These are phyloP conservation scores for Cavia porcellus DNA, from an alignment of 2,113 vertebrate genomes.

Conservation along the genomic window DNA sequence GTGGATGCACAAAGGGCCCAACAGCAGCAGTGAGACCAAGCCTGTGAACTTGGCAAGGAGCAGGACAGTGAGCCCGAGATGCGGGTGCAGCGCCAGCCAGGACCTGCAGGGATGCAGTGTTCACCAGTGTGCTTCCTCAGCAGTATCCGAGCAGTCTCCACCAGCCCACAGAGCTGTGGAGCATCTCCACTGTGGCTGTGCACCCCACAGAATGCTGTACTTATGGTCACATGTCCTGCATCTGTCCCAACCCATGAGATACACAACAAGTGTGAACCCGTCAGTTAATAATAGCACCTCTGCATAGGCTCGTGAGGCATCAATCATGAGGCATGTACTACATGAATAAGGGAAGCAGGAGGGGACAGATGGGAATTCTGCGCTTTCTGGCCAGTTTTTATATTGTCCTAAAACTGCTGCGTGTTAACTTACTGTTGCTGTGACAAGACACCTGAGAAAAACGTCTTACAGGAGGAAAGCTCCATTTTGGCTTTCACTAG, in stretches of 20 bases:
- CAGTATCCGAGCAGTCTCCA: accelerated
- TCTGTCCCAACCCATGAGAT: neutral
- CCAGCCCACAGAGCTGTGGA: neutral
- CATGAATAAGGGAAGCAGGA: neutral
- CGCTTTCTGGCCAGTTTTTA: neutral
- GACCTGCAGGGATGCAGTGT: neutral
- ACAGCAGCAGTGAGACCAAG: accelerated
- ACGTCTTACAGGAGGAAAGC: neutral
- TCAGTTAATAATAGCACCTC: neutral
- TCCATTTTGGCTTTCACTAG: neutral
- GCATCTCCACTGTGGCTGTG: neutral
- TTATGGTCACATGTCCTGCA: neutral
- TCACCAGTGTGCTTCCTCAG: neutral
- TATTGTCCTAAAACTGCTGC: neutral
- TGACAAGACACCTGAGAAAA: neutral
- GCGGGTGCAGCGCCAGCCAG: neutral
- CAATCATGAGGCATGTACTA: neutral
- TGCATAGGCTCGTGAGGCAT: neutral
- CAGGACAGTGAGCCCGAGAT: neutral
- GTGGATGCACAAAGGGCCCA: neutral
- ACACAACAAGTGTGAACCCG: neutral
- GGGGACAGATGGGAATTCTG: neutral
- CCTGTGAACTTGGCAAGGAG: neutral
- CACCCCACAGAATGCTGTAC: neutral
- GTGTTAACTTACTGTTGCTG: neutral